These are phyloP conservation scores for Armadillidium nasatum DNA, from an alignment of 1,140 invertebrate species.

Conservation along the genomic window DNA sequence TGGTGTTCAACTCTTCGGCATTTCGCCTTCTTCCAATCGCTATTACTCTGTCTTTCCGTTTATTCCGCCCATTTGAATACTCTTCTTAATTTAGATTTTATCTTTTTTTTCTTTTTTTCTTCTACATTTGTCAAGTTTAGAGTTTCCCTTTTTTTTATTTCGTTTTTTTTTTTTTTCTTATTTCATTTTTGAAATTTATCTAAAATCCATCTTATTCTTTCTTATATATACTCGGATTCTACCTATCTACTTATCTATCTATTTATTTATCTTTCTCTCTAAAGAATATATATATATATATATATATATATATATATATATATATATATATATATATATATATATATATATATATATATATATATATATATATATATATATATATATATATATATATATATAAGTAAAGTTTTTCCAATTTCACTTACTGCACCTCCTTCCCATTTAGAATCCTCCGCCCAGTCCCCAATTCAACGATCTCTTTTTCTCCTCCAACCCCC, in stretches of 20 bases:
- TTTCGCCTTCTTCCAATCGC: constrained; percentile 16
- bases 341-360: not conserved
- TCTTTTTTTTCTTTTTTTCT: not conserved
- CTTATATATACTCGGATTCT: not conserved
- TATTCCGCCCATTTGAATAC: not conserved
- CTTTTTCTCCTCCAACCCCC: not conserved
- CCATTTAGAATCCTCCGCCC: not conserved
- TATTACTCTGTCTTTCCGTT: not conserved
- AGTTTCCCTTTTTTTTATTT: not conserved
- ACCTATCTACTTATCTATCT: not conserved
- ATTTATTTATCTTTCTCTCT: not conserved
- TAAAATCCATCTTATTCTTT: too few species aligned
- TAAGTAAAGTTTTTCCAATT: not conserved
- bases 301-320: not conserved
- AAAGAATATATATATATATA: not conserved
- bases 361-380: too few species aligned
- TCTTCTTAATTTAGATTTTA: constrained; percentile 9
- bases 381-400: too few species aligned
- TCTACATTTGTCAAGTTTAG: not conserved
- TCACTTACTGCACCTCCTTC: not conserved
- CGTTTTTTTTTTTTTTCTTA: not conserved
- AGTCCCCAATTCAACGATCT: constrained; percentile 8
- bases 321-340: not conserved
- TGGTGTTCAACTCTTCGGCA: not conserved
- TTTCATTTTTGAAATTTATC: not conserved